Evolutionary conservation across 2,113 vertebrate species (phyloP), one percentile per base, ranked within the genome.

Genomic region (Coptodon rendalli): DNA sequence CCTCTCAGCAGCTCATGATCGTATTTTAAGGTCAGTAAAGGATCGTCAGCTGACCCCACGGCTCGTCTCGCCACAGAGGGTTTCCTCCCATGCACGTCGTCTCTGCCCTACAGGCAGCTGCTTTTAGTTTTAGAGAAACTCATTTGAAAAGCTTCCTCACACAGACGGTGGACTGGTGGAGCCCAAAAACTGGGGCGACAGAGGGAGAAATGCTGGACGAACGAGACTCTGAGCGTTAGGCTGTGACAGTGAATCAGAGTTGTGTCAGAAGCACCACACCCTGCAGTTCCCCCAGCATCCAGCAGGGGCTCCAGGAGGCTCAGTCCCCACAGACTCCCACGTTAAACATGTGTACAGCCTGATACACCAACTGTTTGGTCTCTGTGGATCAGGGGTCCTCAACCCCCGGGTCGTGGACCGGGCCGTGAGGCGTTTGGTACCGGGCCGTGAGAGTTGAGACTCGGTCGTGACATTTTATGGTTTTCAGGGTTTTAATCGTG

Each of bases 351-450:
- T 34, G 17, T 19, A 4, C 29, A 22, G 1, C 34, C 34, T 8
- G 61, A 38, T 0, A 2, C 54, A 57, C 57, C 8, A 59, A 61
- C 17, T 5, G 31, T 63, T 63, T 0, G 57, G 59, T 63, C 2
- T 63, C 31, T n/a, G 29, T n/a, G 17, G 17, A n/a, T 36, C 56
- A 17, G 56, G 5, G 0, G 12, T 0, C 22, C 2, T 11, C 2
- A 0, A 24, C 2, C 22, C 54, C 12, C 4, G 1, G 56, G 5
- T 59, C 56, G 17, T 1, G 14, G 56, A 16, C 27, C 14, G 56
- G 27, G 27, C 24, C 2, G 1, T 0, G 27, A 27, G 27, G 3
- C 27, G 27, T 27, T 27, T 27, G 27, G 27, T 27, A 27, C 27
- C 27, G 27, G 27, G 27, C 27, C 27, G 27, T 3, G 14, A 59